Base-by-base conservation (phyloP, 2,113 vertebrate genomes). In the Equus quagga region DNA sequence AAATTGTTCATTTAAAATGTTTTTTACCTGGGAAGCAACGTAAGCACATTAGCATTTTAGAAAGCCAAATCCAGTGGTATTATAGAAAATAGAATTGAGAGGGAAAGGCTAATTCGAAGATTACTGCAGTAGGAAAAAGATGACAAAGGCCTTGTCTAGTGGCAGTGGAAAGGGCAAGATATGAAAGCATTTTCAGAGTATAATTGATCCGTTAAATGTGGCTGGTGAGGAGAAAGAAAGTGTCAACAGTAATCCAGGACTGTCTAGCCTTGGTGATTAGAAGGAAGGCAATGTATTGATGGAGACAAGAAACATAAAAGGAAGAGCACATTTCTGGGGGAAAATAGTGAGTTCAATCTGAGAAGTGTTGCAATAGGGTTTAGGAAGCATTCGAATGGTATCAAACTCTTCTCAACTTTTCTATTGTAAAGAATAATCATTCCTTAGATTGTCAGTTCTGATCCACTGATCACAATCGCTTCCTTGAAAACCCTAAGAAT, bases 241-340 rank as follows among this genome's bases (percentile, higher is more conserved):
- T 11, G 75, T 26, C 73, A 58, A 0, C 0, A 7, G 13, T 93
- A 65, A 86, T 85, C 26, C 33, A 1, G 7, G 44, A 67, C 62
- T 79, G 15, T 81, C 72, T 82, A 15, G 49, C 10, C 64, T 58
- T 79, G 33, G 21, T 51, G 83, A 89, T 91, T 49, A 96, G 49
- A 44, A 83, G 75, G 24, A 85, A 86, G 8, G 2, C 76, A 17
- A 11, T 80, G 23, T 79, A 87, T 41, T 91, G 69, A 87, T 13
- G 11, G 36, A 86, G 36, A 89, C 24, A 92, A 33, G 31, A 72
- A 67, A 73, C 41, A 86, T 41, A n/a, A 94, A 95, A 94, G 41
- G 51, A 86, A 62, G 33, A 76, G 62, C 28, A 62, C 28, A 18
- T 62, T 78, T 91, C 31, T 88, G 44, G 23, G 56, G 23, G 56